Percentiles rank a stretch among this genome's conserved stretches.
These are phyloP conservation scores for Leptinotarsa lineolata DNA, from an alignment of 1,140 invertebrate species.

Conservation along the genomic window DNA sequence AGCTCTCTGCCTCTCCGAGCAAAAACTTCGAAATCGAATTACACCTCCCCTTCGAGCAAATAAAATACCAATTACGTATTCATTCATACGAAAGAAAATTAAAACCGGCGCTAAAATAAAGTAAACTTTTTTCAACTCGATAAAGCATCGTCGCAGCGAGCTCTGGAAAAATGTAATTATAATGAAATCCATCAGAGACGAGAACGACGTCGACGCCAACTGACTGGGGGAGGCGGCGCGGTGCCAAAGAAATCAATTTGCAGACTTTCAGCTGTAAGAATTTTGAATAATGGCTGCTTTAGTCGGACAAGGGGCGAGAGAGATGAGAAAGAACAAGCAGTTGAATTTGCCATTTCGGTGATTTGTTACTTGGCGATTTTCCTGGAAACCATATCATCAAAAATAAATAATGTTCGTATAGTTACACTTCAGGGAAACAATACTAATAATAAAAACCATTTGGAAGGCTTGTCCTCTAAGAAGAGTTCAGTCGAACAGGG, in stretches of 20 bases:
- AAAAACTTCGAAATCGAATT: conserved; percentile 13
- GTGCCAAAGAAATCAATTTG: conserved; percentile 38
- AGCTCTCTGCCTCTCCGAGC: neutral
- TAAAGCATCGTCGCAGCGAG: conserved; percentile 31
- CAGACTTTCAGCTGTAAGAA: conserved; percentile 47
- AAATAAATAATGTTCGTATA: no score
- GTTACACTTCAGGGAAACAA: no score
- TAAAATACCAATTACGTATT: conserved; percentile 22
- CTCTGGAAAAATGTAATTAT: conserved; percentile 52
- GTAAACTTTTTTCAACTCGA: conserved; percentile 32
- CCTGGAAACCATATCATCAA: no score
- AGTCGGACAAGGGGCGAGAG: conserved; percentile 26
- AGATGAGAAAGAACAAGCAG: neutral
- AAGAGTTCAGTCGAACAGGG: no score
- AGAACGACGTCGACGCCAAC: conserved; percentile 12
- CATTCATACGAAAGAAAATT: conserved; percentile 16
- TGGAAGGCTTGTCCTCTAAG: no score
- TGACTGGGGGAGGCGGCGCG: conserved; percentile 21
- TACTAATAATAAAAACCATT: no score
- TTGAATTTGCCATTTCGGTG: conserved; percentile 1
- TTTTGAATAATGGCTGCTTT: conserved; percentile 51
- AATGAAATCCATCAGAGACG: conserved; percentile 51
- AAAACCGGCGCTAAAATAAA: conserved; percentile 26
- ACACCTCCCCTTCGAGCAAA: conserved; percentile 15
- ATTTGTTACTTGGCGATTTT: no score